phyloP scores from a whole-genome alignment of 2,888 invertebrate species.

The Hyalella azteca region DNA sequence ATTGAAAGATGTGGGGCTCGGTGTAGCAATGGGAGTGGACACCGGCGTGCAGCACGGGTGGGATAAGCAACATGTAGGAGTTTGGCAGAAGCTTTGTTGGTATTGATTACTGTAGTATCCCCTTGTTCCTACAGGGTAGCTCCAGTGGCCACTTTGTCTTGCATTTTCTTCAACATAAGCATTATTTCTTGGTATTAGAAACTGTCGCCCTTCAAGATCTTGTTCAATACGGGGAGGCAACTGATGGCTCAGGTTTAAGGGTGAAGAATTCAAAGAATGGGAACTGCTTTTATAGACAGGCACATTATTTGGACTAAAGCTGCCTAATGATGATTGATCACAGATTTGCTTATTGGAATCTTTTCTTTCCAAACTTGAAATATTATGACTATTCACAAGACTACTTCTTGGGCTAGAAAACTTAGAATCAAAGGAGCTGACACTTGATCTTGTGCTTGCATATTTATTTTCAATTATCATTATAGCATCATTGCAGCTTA shows the following conservation, averaged over 20 bases:
- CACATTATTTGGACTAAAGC: neutral
- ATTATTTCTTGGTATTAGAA: slow-evolving; percentile 58
- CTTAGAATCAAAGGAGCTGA: slow-evolving; percentile 65
- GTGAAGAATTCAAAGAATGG: slow-evolving; percentile 19
- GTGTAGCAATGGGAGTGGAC: slow-evolving; percentile 37
- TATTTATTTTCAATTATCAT: slow-evolving; percentile 58
- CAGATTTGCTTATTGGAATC: slow-evolving; percentile 28
- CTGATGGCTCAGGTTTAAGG: slow-evolving; percentile 7
- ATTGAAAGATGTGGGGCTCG: slow-evolving; percentile 46
- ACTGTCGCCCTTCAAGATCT: slow-evolving; percentile 57
- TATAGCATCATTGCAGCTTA: slow-evolving; percentile 50
- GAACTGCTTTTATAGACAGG: neutral
- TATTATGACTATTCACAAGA: slow-evolving; percentile 61
- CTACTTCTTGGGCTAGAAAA: slow-evolving; percentile 66
- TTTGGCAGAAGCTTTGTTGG: slow-evolving; percentile 49
- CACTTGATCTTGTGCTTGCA: slow-evolving; percentile 64
- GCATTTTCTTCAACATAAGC: slow-evolving; percentile 57
- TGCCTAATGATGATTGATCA: neutral
- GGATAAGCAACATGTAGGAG: slow-evolving; percentile 47
- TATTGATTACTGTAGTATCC: slow-evolving; percentile 46
- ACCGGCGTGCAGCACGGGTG: slow-evolving; percentile 46
- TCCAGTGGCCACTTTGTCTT: slow-evolving; percentile 56
- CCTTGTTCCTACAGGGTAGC: slow-evolving; percentile 16
- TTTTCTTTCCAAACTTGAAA: slow-evolving; percentile 56
- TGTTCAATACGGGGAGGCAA: slow-evolving; percentile 58